Conservation (phyloP, 2,888 invertebrate genomes). For the Morpho achilles region DNA sequence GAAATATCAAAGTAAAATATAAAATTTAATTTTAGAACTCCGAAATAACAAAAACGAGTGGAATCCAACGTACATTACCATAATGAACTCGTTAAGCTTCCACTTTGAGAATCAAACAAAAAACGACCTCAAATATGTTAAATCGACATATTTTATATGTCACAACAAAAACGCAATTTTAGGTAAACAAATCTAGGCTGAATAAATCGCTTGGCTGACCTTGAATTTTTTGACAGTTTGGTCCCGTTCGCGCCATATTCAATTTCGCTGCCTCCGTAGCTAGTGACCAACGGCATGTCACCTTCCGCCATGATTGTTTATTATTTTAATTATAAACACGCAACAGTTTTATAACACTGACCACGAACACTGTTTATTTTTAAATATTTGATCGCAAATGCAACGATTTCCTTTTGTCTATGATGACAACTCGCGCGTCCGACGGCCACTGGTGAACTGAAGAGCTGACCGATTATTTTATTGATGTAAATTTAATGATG, state of each 20-base stretch:
- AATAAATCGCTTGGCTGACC: conserved; percentile 42
- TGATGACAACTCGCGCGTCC: conserved; percentile 34
- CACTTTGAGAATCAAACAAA: conserved; percentile 12
- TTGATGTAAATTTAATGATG: conserved; percentile 65
- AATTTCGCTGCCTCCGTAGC: conserved; percentile 65
- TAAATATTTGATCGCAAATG: conserved; percentile 6
- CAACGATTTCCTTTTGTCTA: conserved; percentile 2
- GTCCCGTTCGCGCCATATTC: conserved; percentile 65
- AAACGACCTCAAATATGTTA: conserved; percentile 18
- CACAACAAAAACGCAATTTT: conserved; percentile 8
- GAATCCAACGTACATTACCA: conserved; percentile 18
- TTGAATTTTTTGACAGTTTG: conserved; percentile 66
- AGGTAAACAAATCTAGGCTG: conserved; percentile 2
- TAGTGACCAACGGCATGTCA: conserved; percentile 66
- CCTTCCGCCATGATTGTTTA: conserved; percentile 64
- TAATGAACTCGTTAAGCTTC: conserved; percentile 24
- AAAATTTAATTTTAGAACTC: neutral
- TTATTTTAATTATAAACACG: conserved; percentile 31
- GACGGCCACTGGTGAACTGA: conserved; percentile 54
- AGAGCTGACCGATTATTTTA: conserved; percentile 56
- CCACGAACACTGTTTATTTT: conserved; percentile 11
- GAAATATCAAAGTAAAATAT: too few species aligned
- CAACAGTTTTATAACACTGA: conserved; percentile 25
- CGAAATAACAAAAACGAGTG: conserved; percentile 1
- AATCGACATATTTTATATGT: conserved; percentile 15